phyloP scores from a whole-genome alignment of 1,140 invertebrate genomes.

The fruit fly (Drosophila melanogaster) region DNA sequence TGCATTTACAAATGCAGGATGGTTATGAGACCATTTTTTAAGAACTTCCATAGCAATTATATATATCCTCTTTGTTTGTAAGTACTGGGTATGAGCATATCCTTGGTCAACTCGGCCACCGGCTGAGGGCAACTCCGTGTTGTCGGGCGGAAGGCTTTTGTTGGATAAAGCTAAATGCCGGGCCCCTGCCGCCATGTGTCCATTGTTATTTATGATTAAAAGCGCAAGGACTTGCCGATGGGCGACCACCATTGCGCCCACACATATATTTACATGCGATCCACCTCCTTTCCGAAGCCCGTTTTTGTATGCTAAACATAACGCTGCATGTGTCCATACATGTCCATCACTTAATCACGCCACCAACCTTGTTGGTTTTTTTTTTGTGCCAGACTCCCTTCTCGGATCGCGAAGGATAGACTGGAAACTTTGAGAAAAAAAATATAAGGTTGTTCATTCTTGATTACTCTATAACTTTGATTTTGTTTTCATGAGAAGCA shows the following conservation, averaged over 20 bases:
- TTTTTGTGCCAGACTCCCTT: constrained; percentile 2
- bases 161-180: constrained; percentile 72
- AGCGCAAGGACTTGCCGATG: constrained; percentile 75
- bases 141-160: constrained; percentile 61
- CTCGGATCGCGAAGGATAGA: constrained; percentile 11
- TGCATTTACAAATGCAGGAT: neutral
- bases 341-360: constrained; percentile 83
- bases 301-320: constrained; percentile 80
- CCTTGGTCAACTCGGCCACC: constrained; percentile 61
- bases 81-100: constrained; percentile 20
- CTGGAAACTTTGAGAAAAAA: neutral
- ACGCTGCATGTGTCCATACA: constrained; percentile 81
- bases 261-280: constrained; percentile 48
- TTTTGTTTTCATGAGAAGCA: neutral
- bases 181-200: constrained; percentile 71
- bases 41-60: neutral
- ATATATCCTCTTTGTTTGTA: neutral
- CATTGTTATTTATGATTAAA: constrained; percentile 83
- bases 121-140: constrained; percentile 34
- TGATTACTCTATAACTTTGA: too few relatives aligned
- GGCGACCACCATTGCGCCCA: constrained; percentile 8
- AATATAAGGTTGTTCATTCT: neutral
- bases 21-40: too few relatives aligned
- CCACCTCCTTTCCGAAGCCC: constrained; percentile 11
- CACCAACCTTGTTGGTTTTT: constrained; percentile 17